Evolutionary conservation across 2,888 invertebrate species (phyloP), one percentile per base, ranked within the genome.

Genomic region (Eutolmus rufibarbis): DNA sequence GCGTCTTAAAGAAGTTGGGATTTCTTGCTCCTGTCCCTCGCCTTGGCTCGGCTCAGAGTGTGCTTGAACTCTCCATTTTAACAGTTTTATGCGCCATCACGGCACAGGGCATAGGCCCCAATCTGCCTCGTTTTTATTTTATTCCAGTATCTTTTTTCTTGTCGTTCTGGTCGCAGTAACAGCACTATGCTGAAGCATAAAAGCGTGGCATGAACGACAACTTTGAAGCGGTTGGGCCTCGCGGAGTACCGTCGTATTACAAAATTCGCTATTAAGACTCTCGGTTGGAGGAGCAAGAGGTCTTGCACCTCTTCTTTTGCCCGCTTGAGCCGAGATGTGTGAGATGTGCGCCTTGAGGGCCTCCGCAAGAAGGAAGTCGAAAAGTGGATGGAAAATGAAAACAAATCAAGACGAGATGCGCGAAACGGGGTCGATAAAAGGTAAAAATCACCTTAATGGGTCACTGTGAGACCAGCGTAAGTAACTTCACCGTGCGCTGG

Each of bases 371-470:
- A 82, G 34, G 82, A 82, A 82, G 57, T 82, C 82, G 34, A 82
- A 57, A 82, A 82, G 82, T 82, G 57, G 57, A 57, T 7, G 19
- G 28, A 82, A 81, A 82, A 82, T 57, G 82, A 82, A 82, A 82
- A 82, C 82, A 82, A 82, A 82, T 82, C 37, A 40, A 82, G 31
- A 28, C 57, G 34, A 31, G 85, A 46, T 85, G 14, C 56, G 46
- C 74, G 74, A 85, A 85, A 85, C 85, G 74, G 74, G 85, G 85
- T 85, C 85, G 85, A 85, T 74, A 85, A 85, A 85, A 85, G 85
- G 74, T 85, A 85, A 74, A 85, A 85, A 85, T 85, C 85, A 85
- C 74, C 74, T 85, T 85, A 85, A 85, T 85, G 74, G 85, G 85
- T 85, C 85, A 85, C 74, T 85, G 46, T 28, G 82, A 37, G 57